Evolutionary conservation across 2,797 vertebrate species (phyloP).

Genomic region (Pangasius macronema): DNA sequence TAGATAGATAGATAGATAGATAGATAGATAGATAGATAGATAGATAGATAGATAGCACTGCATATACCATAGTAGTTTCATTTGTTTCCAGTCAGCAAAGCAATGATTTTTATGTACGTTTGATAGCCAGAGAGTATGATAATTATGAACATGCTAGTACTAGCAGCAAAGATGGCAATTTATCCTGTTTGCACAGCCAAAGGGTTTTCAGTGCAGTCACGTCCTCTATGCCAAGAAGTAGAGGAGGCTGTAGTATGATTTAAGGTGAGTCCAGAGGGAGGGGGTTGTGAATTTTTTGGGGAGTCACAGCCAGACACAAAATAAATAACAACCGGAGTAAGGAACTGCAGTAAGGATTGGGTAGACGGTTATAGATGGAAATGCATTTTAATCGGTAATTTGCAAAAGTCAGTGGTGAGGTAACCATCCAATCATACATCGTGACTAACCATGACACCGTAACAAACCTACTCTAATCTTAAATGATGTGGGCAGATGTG

Average conservation of each 20-base stretch:
- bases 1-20: too few species aligned
- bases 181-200: not conserved
- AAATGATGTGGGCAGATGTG: conserved; percentile 2
- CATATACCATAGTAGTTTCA: too few species aligned
- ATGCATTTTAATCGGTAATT: not conserved
- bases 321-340: not conserved
- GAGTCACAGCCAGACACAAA: not conserved
- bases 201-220: not conserved
- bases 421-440: not conserved
- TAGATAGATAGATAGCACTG: too few species aligned
- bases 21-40: too few species aligned
- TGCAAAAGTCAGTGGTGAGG: not conserved
- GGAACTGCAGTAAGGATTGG: not conserved
- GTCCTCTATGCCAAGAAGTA: not conserved
- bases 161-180: not conserved
- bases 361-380: not conserved
- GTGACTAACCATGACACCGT: not conserved
- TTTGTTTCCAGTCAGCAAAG: too few species aligned
- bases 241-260: not conserved
- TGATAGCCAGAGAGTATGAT: too few species aligned
- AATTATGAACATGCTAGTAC: too few species aligned
- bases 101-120: too few species aligned
- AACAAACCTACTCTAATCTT: not conserved
- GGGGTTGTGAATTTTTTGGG: too few species aligned
- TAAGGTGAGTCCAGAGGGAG: not conserved